Conservation (phyloP, 1,140 invertebrate genomes). For the Aphaenogaster rudis region DNA sequence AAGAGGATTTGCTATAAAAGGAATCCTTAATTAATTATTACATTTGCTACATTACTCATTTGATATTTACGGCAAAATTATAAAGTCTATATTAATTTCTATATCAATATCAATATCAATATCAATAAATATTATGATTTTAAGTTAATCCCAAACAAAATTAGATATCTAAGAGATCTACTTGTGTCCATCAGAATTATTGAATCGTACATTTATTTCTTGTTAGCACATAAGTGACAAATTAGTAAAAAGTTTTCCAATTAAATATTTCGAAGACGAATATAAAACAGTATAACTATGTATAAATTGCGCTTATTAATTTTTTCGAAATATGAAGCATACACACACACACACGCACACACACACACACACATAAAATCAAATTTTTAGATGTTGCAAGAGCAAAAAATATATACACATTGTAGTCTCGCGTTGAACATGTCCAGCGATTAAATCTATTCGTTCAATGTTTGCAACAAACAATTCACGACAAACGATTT, state of each 20-base stretch:
- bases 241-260: background rate
- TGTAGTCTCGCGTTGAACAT: background rate
- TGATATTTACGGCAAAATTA: too few relatives aligned
- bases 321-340: background rate
- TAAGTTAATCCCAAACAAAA: conserved; percentile 55
- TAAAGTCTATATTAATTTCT: too few relatives aligned
- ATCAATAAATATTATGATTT: too few relatives aligned
- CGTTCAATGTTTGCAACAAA: conserved; percentile 9
- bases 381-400: background rate
- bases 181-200: conserved; percentile 46
- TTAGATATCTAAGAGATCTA: conserved; percentile 62
- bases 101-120: too few relatives aligned
- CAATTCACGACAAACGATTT: background rate
- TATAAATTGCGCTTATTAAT: background rate
- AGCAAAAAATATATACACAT: background rate
- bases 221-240: background rate
- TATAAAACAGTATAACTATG: background rate
- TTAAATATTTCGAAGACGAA: background rate
- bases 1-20: conserved; percentile 44
- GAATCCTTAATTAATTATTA: too few relatives aligned
- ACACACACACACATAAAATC: background rate
- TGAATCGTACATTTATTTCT: conserved; percentile 6
- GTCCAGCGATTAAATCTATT: conserved; percentile 14
- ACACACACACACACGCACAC: too few relatives aligned
- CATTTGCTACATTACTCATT: too few relatives aligned